Evolutionary conservation across 2,888 invertebrate genomes (phyloP), one percentile per base, ranked within the genome.

Genomic region (Drosophila kokeensis): DNA sequence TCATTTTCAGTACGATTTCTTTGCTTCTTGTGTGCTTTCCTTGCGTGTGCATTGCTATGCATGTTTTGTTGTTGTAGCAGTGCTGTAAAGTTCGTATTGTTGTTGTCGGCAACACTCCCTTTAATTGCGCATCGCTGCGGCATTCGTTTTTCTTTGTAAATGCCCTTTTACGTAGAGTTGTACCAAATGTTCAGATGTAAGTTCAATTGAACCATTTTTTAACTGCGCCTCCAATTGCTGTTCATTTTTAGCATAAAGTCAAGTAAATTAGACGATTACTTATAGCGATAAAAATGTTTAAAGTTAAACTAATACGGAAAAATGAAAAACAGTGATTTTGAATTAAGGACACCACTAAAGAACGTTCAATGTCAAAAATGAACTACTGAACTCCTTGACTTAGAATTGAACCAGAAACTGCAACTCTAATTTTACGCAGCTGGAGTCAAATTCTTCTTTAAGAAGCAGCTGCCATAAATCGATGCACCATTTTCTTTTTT

Each of bases 401-500:
- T 4, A 15, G 13, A 55, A 38, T 27, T 38, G 55, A 55, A 38
- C 55, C 15, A 29, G 11, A 7, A 38, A 38, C 55, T 18, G 27
- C 38, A 27, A 4, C 27, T 13, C 55, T 29, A 29, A 2, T 27
- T 64, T 36, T 27, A 63, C 58, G 24, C 58, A 53, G 50, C 32
- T 61, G 82, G 69, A 45, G 50, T 68, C 55, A 70, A 45, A 45
- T 45, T 64, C 67, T 52, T 40, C 62, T 63, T 50, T 21, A 29
- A 58, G 24, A 53, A 64, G 71, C 71, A 73, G 70, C 70, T 73
- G 79, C 63, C 75, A 85, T 88, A 80, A 90, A 85, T 90, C 87
- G 81, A 77, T 83, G 87, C 83, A 88, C 81, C 85, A 90, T 86
- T 86, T 90, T 90, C 86, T 86, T 88, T 80, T 69, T 42, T 45